Evolutionary conservation across 2,113 vertebrate species (phyloP), one percentile per base, ranked within the genome.

Genomic region (Rynchops niger): DNA sequence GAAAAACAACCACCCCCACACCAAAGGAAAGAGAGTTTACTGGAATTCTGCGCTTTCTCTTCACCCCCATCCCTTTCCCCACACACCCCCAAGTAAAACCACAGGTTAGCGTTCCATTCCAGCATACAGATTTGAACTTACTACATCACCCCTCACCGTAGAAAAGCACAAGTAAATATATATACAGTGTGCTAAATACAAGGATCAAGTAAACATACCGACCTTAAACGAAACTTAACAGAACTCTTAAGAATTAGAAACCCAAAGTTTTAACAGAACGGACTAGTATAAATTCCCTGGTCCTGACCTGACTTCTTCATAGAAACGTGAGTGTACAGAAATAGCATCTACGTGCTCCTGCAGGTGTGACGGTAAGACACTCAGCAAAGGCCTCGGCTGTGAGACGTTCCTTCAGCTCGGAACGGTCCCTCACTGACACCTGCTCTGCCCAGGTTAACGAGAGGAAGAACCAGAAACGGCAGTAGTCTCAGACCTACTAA

Each of bases 401-500:
- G 36, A 71, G 43, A 82, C 53, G 22, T 49, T 36, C n/a, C 32
- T 25, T 10, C 23, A 30, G 34, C n/a, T 40, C 36, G 53, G 30
- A 49, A 25, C 8, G 23, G 20, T n/a, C 73, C 87, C 65, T 21
- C 67, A 42, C 32, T 19, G 32, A 17, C 49, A 73, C 34, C 25
- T 40, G 27, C 21, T 15, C 27, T 7, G 26, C 45, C 43, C 55
- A 56, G 34, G 42, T 29, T 40, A 70, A 25, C 9, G 20, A 94
- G 25, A 53, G 40, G 49, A 82, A 15, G n/a, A 91, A 89, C 86
- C 58, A 71, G 82, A 53, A 80, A 66, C 40, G 52, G 89, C 89
- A 80, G 66, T 22, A 80, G n/a, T 19, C 69, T 78, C 12, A 20
- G 63, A 45, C 16, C 66, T 42, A 22, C 59, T 71, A 53, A 49